These are phyloP conservation scores for Peromyscus eremicus DNA, from an alignment of 2,797 vertebrate genomes.

Conservation along the genomic window DNA sequence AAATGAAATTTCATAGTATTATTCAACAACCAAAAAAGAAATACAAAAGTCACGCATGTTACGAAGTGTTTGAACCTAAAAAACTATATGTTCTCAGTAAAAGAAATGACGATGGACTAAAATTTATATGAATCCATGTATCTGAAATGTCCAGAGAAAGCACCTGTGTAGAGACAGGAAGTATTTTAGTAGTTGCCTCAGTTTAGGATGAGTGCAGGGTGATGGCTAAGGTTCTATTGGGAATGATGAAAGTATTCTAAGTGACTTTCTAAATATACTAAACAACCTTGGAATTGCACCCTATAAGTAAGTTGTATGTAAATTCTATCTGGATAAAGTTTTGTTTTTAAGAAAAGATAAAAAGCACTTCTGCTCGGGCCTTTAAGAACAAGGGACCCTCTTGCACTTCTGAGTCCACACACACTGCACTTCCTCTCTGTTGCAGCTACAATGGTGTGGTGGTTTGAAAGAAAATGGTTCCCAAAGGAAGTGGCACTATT, in stretches of 20 bases:
- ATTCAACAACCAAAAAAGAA: background rate
- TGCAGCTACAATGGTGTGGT: too few relatives aligned
- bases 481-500: too few relatives aligned
- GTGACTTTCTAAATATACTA: background rate
- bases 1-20: background rate
- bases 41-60: background rate
- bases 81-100: background rate
- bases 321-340: slow-evolving; percentile 15
- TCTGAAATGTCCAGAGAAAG: background rate
- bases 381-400: background rate
- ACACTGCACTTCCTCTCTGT: background rate
- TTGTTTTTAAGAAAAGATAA: background rate
- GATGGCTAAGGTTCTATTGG: background rate
- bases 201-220: background rate
- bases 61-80: background rate
- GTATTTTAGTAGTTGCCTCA: too few relatives aligned
- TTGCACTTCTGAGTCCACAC: background rate
- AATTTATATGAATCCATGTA: background rate
- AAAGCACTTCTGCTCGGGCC: background rate
- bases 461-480: too few relatives aligned
- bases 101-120: background rate
- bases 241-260: background rate
- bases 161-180: background rate
- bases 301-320: background rate
- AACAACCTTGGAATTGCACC: background rate